These are phyloP conservation scores for Oreohelix idahoensis DNA, from an alignment of 1,140 invertebrate genomes.

Conservation along the genomic window DNA sequence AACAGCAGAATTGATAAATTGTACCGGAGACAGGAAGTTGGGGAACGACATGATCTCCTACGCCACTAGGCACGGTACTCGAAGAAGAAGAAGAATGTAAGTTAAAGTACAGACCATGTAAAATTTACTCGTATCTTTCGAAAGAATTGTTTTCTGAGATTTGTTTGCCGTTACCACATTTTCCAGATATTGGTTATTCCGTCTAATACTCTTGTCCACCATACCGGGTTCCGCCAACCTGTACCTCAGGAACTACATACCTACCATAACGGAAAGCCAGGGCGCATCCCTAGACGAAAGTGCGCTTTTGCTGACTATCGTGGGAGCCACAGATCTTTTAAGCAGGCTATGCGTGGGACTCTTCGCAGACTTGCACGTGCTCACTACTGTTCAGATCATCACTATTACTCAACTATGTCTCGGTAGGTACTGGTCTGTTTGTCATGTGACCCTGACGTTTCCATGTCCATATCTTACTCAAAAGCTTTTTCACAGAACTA, in stretches of 20 bases:
- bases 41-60: too few species aligned
- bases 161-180: too few species aligned
- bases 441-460: too few species aligned
- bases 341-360: constrained; percentile 19
- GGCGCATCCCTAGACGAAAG: background rate
- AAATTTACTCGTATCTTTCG: too few species aligned
- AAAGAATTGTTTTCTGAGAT: too few species aligned
- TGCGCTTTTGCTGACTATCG: background rate
- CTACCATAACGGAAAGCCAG: background rate
- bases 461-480: too few species aligned
- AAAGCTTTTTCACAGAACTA: too few species aligned
- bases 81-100: too few species aligned
- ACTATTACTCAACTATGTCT: background rate
- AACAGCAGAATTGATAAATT: too few species aligned
- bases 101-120: too few species aligned
- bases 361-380: constrained; percentile 9
- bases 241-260: constrained; percentile 13
- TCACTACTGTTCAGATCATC: background rate
- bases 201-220: background rate
- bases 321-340: background rate
- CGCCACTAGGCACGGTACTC: too few species aligned
- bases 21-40: too few species aligned
- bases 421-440: background rate
- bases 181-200: constrained; percentile 1
- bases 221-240: background rate